Base-by-base conservation (phyloP, 2,888 invertebrate species). In the Cephus pygmeus region DNA sequence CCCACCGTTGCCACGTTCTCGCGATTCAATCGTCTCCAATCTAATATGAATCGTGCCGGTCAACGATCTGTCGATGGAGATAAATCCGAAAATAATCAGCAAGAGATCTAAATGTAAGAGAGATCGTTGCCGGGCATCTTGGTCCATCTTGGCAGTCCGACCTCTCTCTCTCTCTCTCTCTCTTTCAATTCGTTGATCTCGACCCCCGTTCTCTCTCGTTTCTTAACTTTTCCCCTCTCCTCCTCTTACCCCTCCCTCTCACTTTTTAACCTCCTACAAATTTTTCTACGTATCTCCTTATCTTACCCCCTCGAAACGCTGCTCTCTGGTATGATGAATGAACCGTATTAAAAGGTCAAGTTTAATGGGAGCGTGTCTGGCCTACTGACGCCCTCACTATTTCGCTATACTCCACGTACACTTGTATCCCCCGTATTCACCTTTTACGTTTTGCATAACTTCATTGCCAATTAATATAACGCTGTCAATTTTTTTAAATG, bases 51-150 rank as follows among this genome's bases (percentile, higher is more conserved):
- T 71, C 33, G 31, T 34, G 71, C 71, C 71, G 71, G 71, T 71
- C 71, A 71, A 71, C 71, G 71, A 71, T 71, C 71, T 9, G 71
- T 34, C 71, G 71, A 34, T 34, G 71, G 3, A 34, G 71, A 71
- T 71, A 34, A 71, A 71, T 71, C 71, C 71, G 71, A 71, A 71
- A 71, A 30, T 71, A 71, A 71, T 71, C 71, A n/a, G 71, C 33
- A 33, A 23, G 23, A 56, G 56, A 71, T 71, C 71, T 30, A 71
- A 71, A 71, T 33, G 6, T 23, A 23, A 30, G 23, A 12, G 71
- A 12, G 71, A 31, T 31, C 69, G 30, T 12, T 15, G 69, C 31
- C 31, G 9, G 33, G 12, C 31, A 11, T 71, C 31, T 71, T 71
- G 12, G 71, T 71, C 15, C 71, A 30, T 11, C 56, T 9, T 56